Evolutionary conservation across 2,888 invertebrate species (phyloP), one percentile per base, ranked within the genome.

Genomic region (Xylota segnis): DNA sequence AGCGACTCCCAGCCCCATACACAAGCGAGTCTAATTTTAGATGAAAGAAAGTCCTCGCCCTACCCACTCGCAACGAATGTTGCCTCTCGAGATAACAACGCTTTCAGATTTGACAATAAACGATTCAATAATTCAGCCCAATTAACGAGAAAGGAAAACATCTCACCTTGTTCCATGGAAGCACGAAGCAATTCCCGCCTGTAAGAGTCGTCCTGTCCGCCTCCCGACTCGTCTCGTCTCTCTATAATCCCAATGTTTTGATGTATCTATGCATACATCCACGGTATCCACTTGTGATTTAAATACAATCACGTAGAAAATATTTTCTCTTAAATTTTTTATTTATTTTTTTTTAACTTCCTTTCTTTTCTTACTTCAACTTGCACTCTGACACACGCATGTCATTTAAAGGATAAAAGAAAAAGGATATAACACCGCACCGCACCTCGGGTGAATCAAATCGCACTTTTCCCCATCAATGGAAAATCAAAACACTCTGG

Each of bases 241-340:
- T 54, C 12, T 68, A 72, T 78, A 83, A 84, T 84, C 79, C 83
- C 74, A 83, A 77, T 71, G 71, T 71, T 77, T 77, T 83, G 81
- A 66, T 79, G 50, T 79, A 32, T 75, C 23, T 29, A 23, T 29
- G 40, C 5, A 23, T 59, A 23, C 43, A 81, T 75, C 68, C 71
- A 37, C 76, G 75, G 65, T 78, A 78, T 78, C 72, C 83, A 83
- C 83, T 66, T 61, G 72, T 66, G 71, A 71, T 65, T 81, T 52
- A 52, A 47, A 43, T 23, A 27, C 43, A 79, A 77, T 37, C 70
- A 70, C 61, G 68, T 61, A 61, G 65, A 50, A 12, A 54, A 52
- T 37, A 32, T 43, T 59, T 50, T 40, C 47, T 54, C 12, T 18
- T 12, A 5, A 10, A 47, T 43, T 34, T 34, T 29, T n/a, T n/a